Conservation (phyloP, 2,797 vertebrate species). For the Lacerta bilineata region DNA sequence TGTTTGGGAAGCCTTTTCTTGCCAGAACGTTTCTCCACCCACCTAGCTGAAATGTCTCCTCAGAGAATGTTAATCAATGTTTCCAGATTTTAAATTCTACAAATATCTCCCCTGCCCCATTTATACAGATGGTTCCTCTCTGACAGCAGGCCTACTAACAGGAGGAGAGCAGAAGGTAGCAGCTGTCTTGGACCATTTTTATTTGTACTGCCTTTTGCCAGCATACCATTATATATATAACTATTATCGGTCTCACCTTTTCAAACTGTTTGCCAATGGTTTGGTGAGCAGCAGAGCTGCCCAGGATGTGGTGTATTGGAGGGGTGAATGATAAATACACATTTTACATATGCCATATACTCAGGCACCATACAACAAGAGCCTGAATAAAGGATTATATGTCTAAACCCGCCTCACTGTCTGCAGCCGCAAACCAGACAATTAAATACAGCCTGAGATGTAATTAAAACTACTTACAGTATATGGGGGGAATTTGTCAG, state of each 20-base stretch:
- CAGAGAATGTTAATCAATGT: neutral
- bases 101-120: neutral
- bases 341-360: conserved; percentile 4
- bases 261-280: neutral
- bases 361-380: conserved; percentile 60
- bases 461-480: conserved; percentile 60
- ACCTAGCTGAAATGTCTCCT: neutral
- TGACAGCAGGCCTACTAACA: neutral
- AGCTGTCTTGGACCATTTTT: neutral
- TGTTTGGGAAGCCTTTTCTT: neutral
- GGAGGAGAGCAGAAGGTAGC: neutral
- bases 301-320: neutral
- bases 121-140: neutral
- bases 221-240: neutral
- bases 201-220: neutral
- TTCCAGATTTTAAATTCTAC: neutral
- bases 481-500: conserved; percentile 39
- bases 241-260: neutral
- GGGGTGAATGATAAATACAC: conserved; percentile 22
- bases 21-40: neutral
- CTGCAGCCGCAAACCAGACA: conserved; percentile 45
- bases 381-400: conserved; percentile 56
- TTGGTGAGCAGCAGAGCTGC: neutral
- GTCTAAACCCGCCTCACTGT: conserved; percentile 35
- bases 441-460: conserved; percentile 29